Evolutionary conservation across 2,113 vertebrate species (phyloP).

Genomic region (Ptychochromis oligacanthus): DNA sequence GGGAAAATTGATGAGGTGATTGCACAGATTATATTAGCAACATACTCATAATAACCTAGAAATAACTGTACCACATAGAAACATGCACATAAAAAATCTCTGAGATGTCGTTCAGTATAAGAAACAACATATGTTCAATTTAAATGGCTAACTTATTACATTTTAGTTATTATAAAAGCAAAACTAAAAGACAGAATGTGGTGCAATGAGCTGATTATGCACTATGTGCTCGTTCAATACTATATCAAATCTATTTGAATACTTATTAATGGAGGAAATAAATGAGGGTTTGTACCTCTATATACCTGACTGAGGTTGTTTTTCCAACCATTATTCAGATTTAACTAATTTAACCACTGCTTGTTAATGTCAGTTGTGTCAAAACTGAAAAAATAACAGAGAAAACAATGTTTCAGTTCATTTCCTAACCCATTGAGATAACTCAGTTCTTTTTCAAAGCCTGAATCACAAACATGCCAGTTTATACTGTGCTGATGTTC

Average conservation of each 20-base stretch:
- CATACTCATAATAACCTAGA: slow-evolving; percentile 13
- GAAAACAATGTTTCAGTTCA: not conserved
- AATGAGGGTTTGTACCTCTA: slow-evolving; percentile 31
- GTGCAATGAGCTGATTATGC: not conserved
- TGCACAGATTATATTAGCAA: slow-evolving; percentile 54
- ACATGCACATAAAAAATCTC: slow-evolving; percentile 20
- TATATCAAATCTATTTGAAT: slow-evolving; percentile 5
- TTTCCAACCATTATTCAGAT: slow-evolving; percentile 9
- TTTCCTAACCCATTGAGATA: not conserved
- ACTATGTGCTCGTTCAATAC: not conserved
- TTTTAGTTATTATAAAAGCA: not conserved
- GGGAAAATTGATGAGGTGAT: slow-evolving; percentile 61
- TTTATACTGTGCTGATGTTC: slow-evolving; percentile 7
- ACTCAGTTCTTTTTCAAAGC: not conserved
- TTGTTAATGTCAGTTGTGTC: not conserved
- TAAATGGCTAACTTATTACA: not conserved
- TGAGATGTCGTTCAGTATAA: not conserved
- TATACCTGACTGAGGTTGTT: slow-evolving; percentile 38
- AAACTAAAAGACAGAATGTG: slow-evolving; percentile 5
- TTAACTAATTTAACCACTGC: not conserved
- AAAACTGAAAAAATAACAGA: not conserved
- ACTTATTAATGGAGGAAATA: slow-evolving; percentile 20
- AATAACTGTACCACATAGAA: slow-evolving; percentile 30
- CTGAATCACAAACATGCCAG: not conserved
- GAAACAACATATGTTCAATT: not conserved